A percentile compares a stretch with the other conserved stretches of the same genome.
phyloP scores from a whole-genome alignment of 2,113 vertebrate species.

The Spermophilus dauricus region DNA sequence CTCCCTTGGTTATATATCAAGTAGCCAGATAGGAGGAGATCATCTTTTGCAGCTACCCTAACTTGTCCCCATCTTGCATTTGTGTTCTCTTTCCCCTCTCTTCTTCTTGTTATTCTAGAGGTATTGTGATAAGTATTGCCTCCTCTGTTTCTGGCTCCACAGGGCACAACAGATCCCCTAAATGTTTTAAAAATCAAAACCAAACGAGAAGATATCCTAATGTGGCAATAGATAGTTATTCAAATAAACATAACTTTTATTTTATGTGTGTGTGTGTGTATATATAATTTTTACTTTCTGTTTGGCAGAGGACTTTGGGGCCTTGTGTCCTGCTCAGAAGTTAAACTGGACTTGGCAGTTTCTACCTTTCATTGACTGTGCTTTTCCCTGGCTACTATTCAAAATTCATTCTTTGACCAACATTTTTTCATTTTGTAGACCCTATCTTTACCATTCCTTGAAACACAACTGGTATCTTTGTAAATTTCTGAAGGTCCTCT shows the following conservation, averaged over 20 bases:
- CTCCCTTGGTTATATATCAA: background rate
- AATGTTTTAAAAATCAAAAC: slow-evolving; percentile 1
- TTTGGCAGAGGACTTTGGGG: background rate
- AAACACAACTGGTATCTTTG: background rate
- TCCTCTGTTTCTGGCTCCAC: background rate
- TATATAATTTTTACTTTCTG: background rate
- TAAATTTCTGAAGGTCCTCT: background rate
- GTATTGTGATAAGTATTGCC: background rate
- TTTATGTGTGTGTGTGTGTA: background rate
- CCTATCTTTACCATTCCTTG: background rate
- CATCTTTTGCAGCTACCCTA: background rate
- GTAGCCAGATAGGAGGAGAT: background rate
- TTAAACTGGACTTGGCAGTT: background rate
- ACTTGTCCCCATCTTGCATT: background rate
- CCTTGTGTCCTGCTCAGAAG: background rate
- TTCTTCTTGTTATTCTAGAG: background rate
- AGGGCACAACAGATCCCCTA: background rate
- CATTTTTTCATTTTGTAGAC: background rate
- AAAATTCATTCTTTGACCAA: background rate
- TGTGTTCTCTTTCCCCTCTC: background rate
- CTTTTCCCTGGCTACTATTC: background rate
- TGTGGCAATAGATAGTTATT: background rate
- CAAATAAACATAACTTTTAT: background rate
- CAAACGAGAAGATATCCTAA: background rate
- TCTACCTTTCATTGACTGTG: background rate